phyloP scores from a whole-genome alignment of 1,140 invertebrate genomes.

The Alviniconcha marisindica region DNA sequence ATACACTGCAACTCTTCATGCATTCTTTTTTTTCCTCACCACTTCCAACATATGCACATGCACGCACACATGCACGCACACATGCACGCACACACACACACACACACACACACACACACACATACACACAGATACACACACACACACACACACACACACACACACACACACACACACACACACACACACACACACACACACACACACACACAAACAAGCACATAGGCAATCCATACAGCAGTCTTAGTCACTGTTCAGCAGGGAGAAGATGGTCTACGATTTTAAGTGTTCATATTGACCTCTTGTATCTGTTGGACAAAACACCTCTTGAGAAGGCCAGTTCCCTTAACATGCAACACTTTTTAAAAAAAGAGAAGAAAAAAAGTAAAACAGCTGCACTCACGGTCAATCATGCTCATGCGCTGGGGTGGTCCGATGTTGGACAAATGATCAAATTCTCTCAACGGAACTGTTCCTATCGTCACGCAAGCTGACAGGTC shows the following conservation, averaged over 20 bases:
- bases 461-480: slow-evolving; percentile 24
- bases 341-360: not conserved
- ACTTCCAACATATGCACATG: not conserved
- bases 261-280: no score
- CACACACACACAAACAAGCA: not conserved
- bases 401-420: slow-evolving; percentile 35
- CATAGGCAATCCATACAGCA: no score
- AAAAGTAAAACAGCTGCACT: slow-evolving; percentile 1
- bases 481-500: slow-evolving; percentile 28
- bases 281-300: no score
- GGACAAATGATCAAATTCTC: slow-evolving; percentile 8
- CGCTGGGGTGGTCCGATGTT: slow-evolving; percentile 22
- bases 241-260: no score
- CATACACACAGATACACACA: not conserved
- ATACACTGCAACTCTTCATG: no score
- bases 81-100: no score
- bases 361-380: not conserved
- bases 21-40: no score
- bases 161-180: no score
- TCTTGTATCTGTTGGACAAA: no score
- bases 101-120: not conserved
- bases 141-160: not conserved
- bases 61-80: no score
- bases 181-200: not conserved
- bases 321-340: no score